These are phyloP conservation scores for Heliconius ethilla DNA, from an alignment of 2,888 invertebrate species.

Conservation along the genomic window DNA sequence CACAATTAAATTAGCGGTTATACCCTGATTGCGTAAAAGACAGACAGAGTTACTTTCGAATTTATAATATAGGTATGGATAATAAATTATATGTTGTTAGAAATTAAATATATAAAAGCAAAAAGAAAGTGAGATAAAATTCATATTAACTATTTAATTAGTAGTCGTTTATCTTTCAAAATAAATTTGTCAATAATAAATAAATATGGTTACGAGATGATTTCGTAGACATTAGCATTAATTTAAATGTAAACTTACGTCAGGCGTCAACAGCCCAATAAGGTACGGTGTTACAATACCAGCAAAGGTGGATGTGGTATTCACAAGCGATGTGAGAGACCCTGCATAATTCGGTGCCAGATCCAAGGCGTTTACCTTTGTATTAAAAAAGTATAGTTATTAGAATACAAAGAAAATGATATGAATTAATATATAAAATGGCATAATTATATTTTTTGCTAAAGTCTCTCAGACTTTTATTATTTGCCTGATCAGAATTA, in stretches of 20 bases:
- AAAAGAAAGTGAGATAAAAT: neutral
- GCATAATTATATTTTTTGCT: too few relatives aligned
- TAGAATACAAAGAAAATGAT: neutral
- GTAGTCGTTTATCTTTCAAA: neutral
- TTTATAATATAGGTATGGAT: too few relatives aligned
- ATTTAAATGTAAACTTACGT: slow-evolving; percentile 69
- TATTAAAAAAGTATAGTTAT: slow-evolving; percentile 27
- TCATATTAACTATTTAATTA: neutral
- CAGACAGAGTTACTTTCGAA: too few relatives aligned
- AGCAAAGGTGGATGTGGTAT: slow-evolving; percentile 84
- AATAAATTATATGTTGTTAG: neutral
- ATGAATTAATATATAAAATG: too few relatives aligned
- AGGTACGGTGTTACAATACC: slow-evolving; percentile 85
- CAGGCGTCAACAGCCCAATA: slow-evolving; percentile 82
- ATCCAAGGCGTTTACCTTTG: slow-evolving; percentile 84
- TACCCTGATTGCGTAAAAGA: too few relatives aligned
- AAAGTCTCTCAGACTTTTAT: too few relatives aligned
- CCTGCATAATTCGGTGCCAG: slow-evolving; percentile 85
- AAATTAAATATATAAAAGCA: neutral
- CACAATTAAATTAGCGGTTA: too few relatives aligned
- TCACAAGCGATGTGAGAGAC: slow-evolving; percentile 84
- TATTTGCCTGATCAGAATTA: too few relatives aligned
- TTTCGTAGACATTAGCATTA: slow-evolving; percentile 37
- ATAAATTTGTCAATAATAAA: neutral
- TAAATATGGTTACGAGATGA: slow-evolving; percentile 23